Percentiles rank a stretch among this genome's conserved stretches.
Evolutionary conservation across 2,113 vertebrate genomes (phyloP).

Genomic region (Toxotes jaculatrix): DNA sequence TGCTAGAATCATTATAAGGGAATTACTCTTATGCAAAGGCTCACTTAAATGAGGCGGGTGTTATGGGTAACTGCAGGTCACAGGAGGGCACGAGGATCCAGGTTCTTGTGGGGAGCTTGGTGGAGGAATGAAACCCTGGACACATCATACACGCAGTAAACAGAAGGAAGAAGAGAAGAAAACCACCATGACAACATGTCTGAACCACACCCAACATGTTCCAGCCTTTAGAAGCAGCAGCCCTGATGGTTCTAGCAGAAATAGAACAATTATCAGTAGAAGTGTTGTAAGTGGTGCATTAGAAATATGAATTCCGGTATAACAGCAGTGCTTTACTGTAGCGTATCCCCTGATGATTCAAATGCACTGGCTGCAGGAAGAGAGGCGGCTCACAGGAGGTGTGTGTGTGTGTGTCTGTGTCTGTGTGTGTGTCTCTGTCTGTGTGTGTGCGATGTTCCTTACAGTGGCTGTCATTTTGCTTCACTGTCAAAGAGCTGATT

Average conservation of each 20-base stretch:
- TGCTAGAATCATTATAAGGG: too few species aligned
- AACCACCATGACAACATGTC: not conserved
- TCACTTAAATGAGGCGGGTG: too few species aligned
- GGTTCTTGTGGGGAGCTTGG: not conserved
- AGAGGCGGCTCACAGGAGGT: not conserved
- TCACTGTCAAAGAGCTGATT: slow-evolving; percentile 59
- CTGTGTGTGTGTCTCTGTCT: not conserved
- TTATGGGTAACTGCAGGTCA: too few species aligned
- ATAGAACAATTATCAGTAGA: not conserved
- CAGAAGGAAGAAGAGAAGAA: not conserved
- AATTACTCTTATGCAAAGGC: too few species aligned
- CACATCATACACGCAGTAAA: not conserved
- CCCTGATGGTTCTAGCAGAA: not conserved
- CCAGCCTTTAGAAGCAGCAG: not conserved
- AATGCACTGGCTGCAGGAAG: not conserved
- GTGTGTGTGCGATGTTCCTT: slow-evolving; percentile 35
- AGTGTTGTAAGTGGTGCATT: not conserved
- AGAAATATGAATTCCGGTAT: not conserved
- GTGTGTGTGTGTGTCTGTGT: not conserved
- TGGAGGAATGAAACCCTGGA: not conserved
- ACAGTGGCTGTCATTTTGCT: slow-evolving; percentile 34
- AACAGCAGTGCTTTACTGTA: too few species aligned
- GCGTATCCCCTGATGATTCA: not conserved
- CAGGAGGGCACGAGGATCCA: not conserved
- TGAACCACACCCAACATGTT: not conserved